These are phyloP conservation scores for Pentamera pediparva DNA, from an alignment of 53 echinoderm and acorn worm species.

Conservation along the genomic window DNA sequence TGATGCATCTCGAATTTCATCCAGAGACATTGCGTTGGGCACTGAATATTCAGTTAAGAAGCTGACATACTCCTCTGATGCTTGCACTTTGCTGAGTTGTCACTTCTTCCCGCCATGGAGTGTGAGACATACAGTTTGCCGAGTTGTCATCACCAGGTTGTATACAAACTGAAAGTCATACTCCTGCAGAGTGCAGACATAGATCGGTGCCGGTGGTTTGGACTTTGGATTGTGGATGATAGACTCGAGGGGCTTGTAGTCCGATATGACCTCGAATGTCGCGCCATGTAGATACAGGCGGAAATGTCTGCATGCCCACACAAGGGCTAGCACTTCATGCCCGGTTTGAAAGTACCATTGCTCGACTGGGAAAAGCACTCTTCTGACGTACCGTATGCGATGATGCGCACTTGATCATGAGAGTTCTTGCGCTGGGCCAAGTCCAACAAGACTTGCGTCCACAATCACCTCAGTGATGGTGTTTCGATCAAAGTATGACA, in stretches of 20 bases:
- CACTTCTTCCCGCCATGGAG: constrained; percentile 8
- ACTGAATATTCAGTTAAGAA: constrained; percentile 18
- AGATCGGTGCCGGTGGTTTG: constrained; percentile 52
- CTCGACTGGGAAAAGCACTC: constrained; percentile 51
- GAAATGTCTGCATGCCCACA: constrained; percentile 46
- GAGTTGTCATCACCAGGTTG: constrained; percentile 47
- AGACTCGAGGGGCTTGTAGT: constrained; percentile 50
- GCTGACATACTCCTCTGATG: constrained; percentile 27
- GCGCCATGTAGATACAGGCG: constrained; percentile 49
- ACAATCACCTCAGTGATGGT: constrained; percentile 34
- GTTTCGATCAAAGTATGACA: constrained; percentile 16
- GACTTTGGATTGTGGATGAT: constrained; percentile 47
- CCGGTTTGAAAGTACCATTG: constrained; percentile 57
- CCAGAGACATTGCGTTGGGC: constrained; percentile 42
- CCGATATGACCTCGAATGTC: constrained; percentile 32
- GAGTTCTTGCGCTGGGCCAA: constrained; percentile 24
- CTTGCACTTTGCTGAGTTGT: constrained; percentile 5
- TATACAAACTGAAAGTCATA: constrained; percentile 42
- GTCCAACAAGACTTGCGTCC: constrained; percentile 49
- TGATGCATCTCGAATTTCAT: constrained; percentile 17
- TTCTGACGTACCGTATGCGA: constrained; percentile 43
- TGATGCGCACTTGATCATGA: not conserved
- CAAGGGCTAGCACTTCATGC: constrained; percentile 51
- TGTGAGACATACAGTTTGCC: constrained; percentile 62
- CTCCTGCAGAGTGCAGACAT: constrained; percentile 47